Evolutionary conservation across 2,797 vertebrate genomes (phyloP), one percentile per base, ranked within the genome.

Genomic region (Micropoecilia bifurca): DNA sequence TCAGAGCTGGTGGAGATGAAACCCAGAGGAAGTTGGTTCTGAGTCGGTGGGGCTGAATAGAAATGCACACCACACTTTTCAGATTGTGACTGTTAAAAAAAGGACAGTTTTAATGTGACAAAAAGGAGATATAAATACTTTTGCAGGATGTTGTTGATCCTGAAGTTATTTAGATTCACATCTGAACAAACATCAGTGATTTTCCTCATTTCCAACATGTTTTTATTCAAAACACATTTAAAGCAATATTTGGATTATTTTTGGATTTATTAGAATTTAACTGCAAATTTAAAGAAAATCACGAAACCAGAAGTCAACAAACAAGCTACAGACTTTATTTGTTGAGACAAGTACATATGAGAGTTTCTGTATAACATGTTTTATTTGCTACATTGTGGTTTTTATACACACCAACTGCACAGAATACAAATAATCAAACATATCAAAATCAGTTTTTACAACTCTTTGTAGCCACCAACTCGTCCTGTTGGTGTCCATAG

Each of bases 381-480:
- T 85, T 90, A 90, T 90, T 93, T 89, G 92, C 92, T 93, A 93
- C 87, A 88, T 91, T 91, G 92, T 92, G 87, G 82, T 94, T 93
- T 95, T 96, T 59, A 96, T 96, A 97, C 95, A 95, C 94, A 97
- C 95, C 96, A 96, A 95, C 96, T 95, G 95, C 95, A 96, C 88
- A 98, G 95, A 97, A 97, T 96, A 97, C 95, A 97, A 96, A 97
- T 97, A 95, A 95, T 96, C 95, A 96, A 96, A 97, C 95, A 94
- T 96, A 97, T 97, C 95, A 96, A 97, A 96, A 96, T 97, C 96
- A 92, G 94, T 96, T 97, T 96, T 97, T 98, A 97, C 96, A 97
- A 93, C 96, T 96, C 39, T n/a, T 96, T 96, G 93, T 97, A 97
- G 95, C 96, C 96, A 97, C 97, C 96, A 97, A 95, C 95, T 95